These are phyloP conservation scores for Trileptium ribeirensis DNA, from an alignment of 2,888 invertebrate genomes.

Conservation along the genomic window DNA sequence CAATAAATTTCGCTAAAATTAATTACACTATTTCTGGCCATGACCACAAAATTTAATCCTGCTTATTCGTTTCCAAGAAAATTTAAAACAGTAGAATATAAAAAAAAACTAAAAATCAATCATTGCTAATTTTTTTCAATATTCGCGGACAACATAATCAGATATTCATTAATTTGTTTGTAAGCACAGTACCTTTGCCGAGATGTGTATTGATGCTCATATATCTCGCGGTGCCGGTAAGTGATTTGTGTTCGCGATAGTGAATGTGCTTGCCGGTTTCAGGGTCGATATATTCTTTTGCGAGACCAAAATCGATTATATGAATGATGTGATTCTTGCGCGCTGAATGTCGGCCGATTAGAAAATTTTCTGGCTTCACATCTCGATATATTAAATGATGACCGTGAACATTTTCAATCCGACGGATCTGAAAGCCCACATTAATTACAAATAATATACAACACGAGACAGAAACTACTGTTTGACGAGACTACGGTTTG, in stretches of 20 bases:
- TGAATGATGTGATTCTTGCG: constrained; percentile 97
- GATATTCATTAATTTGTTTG: no score
- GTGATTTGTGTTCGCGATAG: constrained; percentile 99
- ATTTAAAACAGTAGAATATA: no score
- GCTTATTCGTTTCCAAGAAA: no score
- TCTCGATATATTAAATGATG: constrained; percentile 98
- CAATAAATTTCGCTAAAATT: no score
- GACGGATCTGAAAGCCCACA: constrained; percentile 83
- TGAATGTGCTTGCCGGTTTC: constrained; percentile 99
- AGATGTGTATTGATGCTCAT: constrained; percentile 99
- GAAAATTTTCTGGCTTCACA: constrained; percentile 98
- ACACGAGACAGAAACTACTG: no score
- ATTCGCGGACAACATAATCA: no score
- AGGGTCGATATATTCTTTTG: constrained; percentile 99
- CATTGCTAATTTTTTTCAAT: no score
- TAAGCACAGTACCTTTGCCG: constrained; percentile 93
- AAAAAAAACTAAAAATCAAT: no score
- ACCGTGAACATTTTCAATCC: constrained; percentile 99
- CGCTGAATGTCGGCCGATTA: constrained; percentile 90
- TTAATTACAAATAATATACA: no score
- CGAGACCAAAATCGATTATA: constrained; percentile 99
- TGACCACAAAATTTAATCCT: no score
- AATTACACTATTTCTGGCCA: no score
- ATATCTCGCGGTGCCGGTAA: constrained; percentile 98
- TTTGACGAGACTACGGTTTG: no score